Base-by-base conservation (phyloP, 2,797 vertebrate species). In the Dendrocincla fuliginosa region DNA sequence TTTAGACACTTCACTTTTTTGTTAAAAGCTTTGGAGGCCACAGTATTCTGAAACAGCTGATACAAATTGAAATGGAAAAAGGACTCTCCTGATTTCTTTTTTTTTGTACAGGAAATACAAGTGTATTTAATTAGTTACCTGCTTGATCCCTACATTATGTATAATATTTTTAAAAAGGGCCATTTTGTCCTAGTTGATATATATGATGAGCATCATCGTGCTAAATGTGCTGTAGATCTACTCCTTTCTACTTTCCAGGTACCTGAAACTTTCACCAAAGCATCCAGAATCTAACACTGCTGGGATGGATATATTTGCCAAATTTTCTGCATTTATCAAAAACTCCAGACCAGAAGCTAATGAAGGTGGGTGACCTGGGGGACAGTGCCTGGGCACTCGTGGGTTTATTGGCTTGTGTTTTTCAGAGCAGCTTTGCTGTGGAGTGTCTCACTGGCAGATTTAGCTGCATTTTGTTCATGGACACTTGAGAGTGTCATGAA, bases 221-320 rank as follows among this genome's bases (percentile, higher is more conserved):
- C n/a, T 75, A 4, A 56, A 15, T 13, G 46, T 89, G 81, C 81
- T 90, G 24, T 60, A 50, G 19, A 57, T 80, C 39, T 64, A 1
- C 20, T 90, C 23, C 41, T 74, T 87, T 61, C n/a, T 95, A 4
- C 47, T 76, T 42, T 97, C 87, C 92, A 99, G 99, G 97, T 99
- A 98, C 96, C 93, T 99, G 85, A 99, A 99, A 85, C 99, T 99
- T 67, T 98, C 98, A 86, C 98, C 99, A 89, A 98, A 99, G 95
- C 99, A 99, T 85, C 99, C 99, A 4, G 99, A 99, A 96, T 99
- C 99, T 33, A 99, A 99, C 98, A 99, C 99, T 41, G 98, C 99
- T 83, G 99, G 99, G 55, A 99, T 99, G 99, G 99, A 99, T 95
- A 99, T 99, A 94, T 99, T 99, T 95, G 99, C 99, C 96, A 99